Evolutionary conservation across 1,140 invertebrate species (phyloP), one percentile per base, ranked within the genome.

Genomic region (Palaemon carinicauda): DNA sequence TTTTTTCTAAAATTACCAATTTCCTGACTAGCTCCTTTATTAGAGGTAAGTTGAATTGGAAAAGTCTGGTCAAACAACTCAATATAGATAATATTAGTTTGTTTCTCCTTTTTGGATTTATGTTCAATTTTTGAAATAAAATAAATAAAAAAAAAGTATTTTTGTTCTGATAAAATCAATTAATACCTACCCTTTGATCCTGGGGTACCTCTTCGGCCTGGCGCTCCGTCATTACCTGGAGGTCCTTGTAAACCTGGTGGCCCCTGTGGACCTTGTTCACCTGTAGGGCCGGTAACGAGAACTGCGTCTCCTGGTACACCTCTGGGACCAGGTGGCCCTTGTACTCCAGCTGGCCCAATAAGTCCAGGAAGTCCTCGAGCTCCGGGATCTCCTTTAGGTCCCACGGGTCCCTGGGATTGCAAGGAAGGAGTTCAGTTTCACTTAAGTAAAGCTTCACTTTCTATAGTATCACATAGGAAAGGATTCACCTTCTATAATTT

Each of bases 221-320:
- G 53, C 0, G 31, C 12, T 4, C 73, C 82, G 12, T 83, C 82
- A 0, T 53, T 3, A 19, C 82, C 82, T n/a, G 73, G 31, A 3
- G 54, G 29, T 41, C 85, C 85, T 56, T 41, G 78, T 4, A 77
- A 65, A 3, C 85, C 85, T 51, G 85, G 78, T 4, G 29, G 41
- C 0, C 85, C 85, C 17, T 31, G 85, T 7, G 85, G 56, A 41
- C 85, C 85, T 50, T 80, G 85, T 17, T 56, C 79, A 0, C 85
- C 85, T 19, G 79, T 50, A 31, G 71, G 85, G 4, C 85, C 85
- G 17, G 60, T 74, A 14, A 87, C 71, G 10, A 83, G 29, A 9
- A 83, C 82, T 15, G 82, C 69, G 21, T 83, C 82, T 19, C 85
- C 89, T 15, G 89, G 89, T 19, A 89, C 65, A 7, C 90, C 90